Evolutionary conservation across 1,140 invertebrate species (phyloP), one percentile per base, ranked within the genome.

Genomic region (Periplaneta americana): DNA sequence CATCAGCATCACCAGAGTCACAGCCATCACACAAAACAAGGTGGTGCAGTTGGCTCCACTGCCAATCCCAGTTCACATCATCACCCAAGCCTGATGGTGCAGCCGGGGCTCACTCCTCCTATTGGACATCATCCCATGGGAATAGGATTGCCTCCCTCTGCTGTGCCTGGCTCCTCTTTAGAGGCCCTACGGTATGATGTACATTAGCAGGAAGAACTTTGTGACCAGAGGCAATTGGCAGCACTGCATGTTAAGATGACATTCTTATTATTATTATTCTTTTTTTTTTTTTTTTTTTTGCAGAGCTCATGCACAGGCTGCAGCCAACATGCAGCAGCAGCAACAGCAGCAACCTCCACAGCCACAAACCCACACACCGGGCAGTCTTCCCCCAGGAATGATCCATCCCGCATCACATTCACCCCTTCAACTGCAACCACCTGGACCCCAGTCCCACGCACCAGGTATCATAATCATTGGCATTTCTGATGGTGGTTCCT

Each of bases 241-340:
- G n/a, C n/a, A n/a, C n/a, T n/a, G n/a, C n/a, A 11, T 75, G 74
- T 1, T 5, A 75, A 6, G 74, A 32, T 8, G 4, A 11, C 22
- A 15, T 75, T 13, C 13, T 33, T 74, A 18, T 33, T 74, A 11
- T 2, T 11, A 74, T 74, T 28, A 74, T 11, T 74, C 11, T 74
- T n/a, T 74, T 1, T 33, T 2, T 74, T 9, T 28, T 31, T n/a
- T n/a, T 9, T 33, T 6, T 39, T 39, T 39, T 66, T 82, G 9
- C 78, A 82, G 91, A 79, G 91, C 91, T 13, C 91, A 92, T 85
- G 91, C 91, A 37, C 91, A 92, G 86, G 91, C 91, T 78, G 91
- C 91, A 6, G 88, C 88, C 5, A 88, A 87, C 77, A 85, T 89
- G 84, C 85, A 88, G 80, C 83, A 85, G 75, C 84, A 84, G 74